A percentile compares a stretch with the other conserved stretches of the same genome.
Conservation (phyloP, 1,140 invertebrate species). For the Drosophila oshimai region DNA sequence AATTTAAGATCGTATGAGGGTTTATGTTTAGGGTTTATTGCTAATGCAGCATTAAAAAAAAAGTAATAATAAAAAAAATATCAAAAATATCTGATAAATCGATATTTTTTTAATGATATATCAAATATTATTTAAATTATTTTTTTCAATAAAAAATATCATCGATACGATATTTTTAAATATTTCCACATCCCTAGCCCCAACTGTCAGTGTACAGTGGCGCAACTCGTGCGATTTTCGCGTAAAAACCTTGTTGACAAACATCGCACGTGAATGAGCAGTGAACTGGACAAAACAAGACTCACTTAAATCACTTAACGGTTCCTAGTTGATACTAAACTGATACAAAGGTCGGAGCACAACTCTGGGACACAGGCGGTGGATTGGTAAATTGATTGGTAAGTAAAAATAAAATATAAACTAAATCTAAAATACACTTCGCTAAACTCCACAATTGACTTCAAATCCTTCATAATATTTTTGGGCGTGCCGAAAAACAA, state of each 20-base stretch:
- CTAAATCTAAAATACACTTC: background rate
- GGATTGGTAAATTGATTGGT: constrained; percentile 65
- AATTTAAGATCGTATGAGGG: too few species aligned
- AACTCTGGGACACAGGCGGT: constrained; percentile 9
- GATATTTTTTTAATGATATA: too few species aligned
- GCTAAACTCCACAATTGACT: background rate
- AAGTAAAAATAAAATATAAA: constrained; percentile 2
- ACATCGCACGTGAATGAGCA: constrained; percentile 18
- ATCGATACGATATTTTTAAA: too few species aligned
- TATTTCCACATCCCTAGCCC: too few species aligned
- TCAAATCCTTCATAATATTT: too few species aligned
- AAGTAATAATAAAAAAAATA: too few species aligned
- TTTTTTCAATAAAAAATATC: too few species aligned
- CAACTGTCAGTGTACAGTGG: constrained; percentile 74
- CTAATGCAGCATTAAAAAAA: too few species aligned
- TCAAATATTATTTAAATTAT: too few species aligned
- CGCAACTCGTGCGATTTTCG: constrained; percentile 17
- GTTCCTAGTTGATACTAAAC: constrained; percentile 71
- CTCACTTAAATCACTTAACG: constrained; percentile 53
- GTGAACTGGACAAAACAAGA: constrained; percentile 2
- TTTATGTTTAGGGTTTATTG: too few species aligned
- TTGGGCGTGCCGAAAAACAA: too few species aligned
- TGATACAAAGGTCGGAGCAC: constrained; percentile 36
- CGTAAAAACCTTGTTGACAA: constrained; percentile 13
- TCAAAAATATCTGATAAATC: too few species aligned